Evolutionary conservation across 2,113 vertebrate genomes (phyloP), one percentile per base, ranked within the genome.

Genomic region (Alaudala cheleensis): DNA sequence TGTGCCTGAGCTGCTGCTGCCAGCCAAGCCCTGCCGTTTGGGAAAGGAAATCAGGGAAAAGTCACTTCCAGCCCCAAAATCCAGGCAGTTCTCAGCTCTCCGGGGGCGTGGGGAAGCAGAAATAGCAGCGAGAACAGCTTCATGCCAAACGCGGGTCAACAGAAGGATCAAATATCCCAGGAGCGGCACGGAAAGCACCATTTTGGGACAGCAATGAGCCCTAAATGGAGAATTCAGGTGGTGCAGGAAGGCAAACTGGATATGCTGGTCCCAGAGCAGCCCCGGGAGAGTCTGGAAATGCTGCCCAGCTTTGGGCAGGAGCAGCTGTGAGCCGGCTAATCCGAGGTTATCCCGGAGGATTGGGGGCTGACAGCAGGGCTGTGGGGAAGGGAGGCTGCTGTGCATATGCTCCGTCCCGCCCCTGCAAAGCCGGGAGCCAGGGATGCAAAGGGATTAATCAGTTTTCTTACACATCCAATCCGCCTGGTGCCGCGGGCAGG

Each of bases 251-350:
- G 44, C 29, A 58, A 42, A 47, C 2, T 0, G 34, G 60, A 31
- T 0, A 0, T 2, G 12, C 40, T 28, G 33, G 31, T 42, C 29
- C 58, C 34, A 19, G 9, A 60, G 58, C 58, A 39, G 58, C 34
- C 13, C 64, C 70, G 12, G 9, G 7, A 81, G 47, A 39, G 71
- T 11, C 17, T 29, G 26, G 25, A 49, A 57, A 58, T 2, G 20
- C 72, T 28, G 24, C 34, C 34, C 72, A 14, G 83, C 61, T 81
- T 50, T 5, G 39, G 61, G 82, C 74, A 72, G 88, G 29, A 64
- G 82, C 94, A 94, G 77, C 95, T 96, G 93, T 0, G 9, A 92
- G 62, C 56, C 34, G 54, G 95, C 88, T 95, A 92, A 96, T 95
- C 93, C 94, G 9, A 20, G 12, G 39, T 18, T 5, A 91, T 78